Base-by-base conservation (phyloP, 2,113 vertebrate species). In the Petrocephalus microphthalmus region DNA sequence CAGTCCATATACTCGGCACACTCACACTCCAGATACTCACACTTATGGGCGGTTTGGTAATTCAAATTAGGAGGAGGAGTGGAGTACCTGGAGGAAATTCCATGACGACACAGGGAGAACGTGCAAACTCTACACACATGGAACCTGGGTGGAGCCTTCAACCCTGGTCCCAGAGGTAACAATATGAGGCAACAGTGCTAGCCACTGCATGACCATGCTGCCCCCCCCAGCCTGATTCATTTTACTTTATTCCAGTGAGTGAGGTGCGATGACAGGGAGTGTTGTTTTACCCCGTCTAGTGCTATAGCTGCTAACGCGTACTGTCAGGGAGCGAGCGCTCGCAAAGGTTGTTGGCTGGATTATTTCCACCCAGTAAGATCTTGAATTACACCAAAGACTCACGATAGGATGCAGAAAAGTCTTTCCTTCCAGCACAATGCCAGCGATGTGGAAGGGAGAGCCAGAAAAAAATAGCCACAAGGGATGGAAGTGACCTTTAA, bases 231-330 rank as follows among this genome's bases (percentile, higher is more conserved):
- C n/a, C 10, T 64, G 60, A 64, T 64, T 64, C n/a, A 64, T 64
- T 64, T 64, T 13, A 25, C 60, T 64, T 89, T 87, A 91, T 91
- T 92, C 91, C 92, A 91, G 87, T 92, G 90, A 90, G 89, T 67
- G 91, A 86, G 87, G 85, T 52, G 49, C 90, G 92, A 94, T 84
- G 90, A 93, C 57, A 84, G 82, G 42, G 33, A 88, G 93, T 92
- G 91, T 91, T 93, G 90, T 90, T 89, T 88, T 81, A 0, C 33
- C 90, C 89, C 90, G 92, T 94, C 91, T 92, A 91, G 91, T 88
- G 5, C 33, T 74, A 37, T 10, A 37, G 29, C 37, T 37, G 29
- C 67, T 17, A 25, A 74, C 29, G 57, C 33, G 11, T 25, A 37
- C 25, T 37, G 67, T 74, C 67, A 71, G 67, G 10, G 67, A 74